These are phyloP conservation scores for Prolemur simus DNA, from an alignment of 2,113 vertebrate genomes.

Conservation along the genomic window DNA sequence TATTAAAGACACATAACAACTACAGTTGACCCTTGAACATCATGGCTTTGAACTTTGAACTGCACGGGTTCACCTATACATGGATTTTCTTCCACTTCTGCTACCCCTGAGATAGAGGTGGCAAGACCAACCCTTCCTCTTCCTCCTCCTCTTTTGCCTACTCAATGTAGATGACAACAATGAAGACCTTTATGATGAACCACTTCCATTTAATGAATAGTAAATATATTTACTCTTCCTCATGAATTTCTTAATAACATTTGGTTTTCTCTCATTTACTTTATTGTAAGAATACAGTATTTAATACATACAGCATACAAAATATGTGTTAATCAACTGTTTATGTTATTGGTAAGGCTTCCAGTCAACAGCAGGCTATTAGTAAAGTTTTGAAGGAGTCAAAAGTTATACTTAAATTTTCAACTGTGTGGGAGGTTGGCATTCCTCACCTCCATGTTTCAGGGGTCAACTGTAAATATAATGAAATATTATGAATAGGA, in stretches of 20 bases:
- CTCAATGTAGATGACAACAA: not conserved
- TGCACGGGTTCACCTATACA: not conserved
- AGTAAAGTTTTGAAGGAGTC: not conserved
- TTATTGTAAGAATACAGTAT: not conserved
- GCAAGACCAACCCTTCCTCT: not conserved
- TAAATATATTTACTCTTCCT: not conserved
- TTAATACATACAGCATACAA: not conserved
- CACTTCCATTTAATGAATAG: not conserved
- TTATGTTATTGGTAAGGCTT: not conserved
- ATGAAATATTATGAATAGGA: not conserved
- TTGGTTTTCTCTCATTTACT: not conserved
- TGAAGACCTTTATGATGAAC: not conserved
- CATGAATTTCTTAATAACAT: not conserved
- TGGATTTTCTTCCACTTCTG: not conserved
- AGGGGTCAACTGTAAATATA: not conserved
- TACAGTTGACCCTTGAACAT: not conserved
- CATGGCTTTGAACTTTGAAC: not conserved
- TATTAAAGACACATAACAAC: not conserved
- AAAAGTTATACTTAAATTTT: not conserved
- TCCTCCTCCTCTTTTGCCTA: not conserved
- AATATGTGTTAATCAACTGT: not conserved
- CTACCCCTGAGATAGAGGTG: not conserved
- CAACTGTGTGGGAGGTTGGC: not conserved
- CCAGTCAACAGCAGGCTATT: not conserved
- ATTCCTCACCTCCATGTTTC: not conserved